Evolutionary conservation across 2,888 invertebrate genomes (phyloP).

Genomic region (Trichogramma dendrolimi): DNA sequence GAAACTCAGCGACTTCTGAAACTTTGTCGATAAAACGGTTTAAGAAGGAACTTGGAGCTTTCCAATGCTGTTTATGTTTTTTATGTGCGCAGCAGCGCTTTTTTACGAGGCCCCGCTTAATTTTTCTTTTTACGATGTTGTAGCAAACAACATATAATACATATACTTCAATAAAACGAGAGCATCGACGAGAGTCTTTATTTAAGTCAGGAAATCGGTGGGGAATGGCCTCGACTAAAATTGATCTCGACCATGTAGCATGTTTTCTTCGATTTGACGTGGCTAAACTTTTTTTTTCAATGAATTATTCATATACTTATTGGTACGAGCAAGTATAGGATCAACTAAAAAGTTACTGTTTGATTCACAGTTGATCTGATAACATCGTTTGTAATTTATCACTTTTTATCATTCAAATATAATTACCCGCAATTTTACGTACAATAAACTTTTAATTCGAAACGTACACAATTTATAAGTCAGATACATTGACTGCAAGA

Average conservation of each 20-base stretch:
- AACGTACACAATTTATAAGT: background rate
- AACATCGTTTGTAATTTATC: no score
- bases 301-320: no score
- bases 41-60: slow-evolving; percentile 9
- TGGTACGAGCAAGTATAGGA: no score
- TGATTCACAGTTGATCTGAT: no score
- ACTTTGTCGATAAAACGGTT: slow-evolving; percentile 40
- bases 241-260: no score
- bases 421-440: no score
- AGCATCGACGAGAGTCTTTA: background rate
- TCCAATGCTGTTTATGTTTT: background rate
- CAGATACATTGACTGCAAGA: background rate
- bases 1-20: slow-evolving; percentile 32
- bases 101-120: background rate
- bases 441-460: no score
- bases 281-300: no score
- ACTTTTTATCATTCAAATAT: no score
- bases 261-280: no score
- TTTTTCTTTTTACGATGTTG: background rate
- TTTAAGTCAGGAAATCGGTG: background rate
- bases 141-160: background rate
- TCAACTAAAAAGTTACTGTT: no score
- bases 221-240: no score
- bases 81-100: background rate
- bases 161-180: background rate